phyloP scores from a whole-genome alignment of 1,140 invertebrate genomes.

The Bombus polaris region DNA sequence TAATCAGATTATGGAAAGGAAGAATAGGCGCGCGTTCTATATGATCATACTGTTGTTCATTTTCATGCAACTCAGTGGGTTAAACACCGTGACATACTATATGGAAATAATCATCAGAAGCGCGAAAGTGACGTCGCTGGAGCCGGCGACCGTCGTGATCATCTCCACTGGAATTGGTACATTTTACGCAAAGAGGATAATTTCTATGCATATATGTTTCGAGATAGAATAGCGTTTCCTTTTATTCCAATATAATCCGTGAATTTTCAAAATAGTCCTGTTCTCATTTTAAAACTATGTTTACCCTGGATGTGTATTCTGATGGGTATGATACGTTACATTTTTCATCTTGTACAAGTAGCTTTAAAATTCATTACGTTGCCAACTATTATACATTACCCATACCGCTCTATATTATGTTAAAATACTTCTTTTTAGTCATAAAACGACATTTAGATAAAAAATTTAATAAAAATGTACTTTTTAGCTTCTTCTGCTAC shows the following conservation, averaged over 20 bases:
- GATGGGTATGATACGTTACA: neutral
- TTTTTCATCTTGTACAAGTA: neutral
- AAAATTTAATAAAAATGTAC: too few relatives aligned
- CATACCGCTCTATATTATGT: too few relatives aligned
- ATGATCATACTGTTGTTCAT: slow-evolving; percentile 87
- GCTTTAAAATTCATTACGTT: neutral
- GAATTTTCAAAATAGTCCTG: too few relatives aligned
- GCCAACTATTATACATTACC: too few relatives aligned
- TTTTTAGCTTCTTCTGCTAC: too few relatives aligned
- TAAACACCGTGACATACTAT: slow-evolving; percentile 90
- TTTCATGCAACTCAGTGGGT: slow-evolving; percentile 90
- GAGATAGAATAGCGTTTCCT: neutral
- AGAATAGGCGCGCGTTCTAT: slow-evolving; percentile 85
- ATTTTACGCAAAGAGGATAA: neutral
- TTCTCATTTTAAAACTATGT: neutral
- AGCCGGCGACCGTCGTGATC: slow-evolving; percentile 84
- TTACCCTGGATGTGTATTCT: neutral
- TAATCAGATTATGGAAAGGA: slow-evolving; percentile 54
- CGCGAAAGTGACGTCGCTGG: slow-evolving; percentile 81
- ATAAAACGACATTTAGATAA: too few relatives aligned
- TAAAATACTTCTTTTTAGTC: too few relatives aligned
- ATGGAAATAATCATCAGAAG: slow-evolving; percentile 88
- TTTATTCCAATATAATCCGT: neutral
- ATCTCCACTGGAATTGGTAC: slow-evolving; percentile 87
- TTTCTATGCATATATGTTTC: neutral